Evolutionary conservation across 2,797 vertebrate species (phyloP).

Genomic region (Sorex maritimensis): DNA sequence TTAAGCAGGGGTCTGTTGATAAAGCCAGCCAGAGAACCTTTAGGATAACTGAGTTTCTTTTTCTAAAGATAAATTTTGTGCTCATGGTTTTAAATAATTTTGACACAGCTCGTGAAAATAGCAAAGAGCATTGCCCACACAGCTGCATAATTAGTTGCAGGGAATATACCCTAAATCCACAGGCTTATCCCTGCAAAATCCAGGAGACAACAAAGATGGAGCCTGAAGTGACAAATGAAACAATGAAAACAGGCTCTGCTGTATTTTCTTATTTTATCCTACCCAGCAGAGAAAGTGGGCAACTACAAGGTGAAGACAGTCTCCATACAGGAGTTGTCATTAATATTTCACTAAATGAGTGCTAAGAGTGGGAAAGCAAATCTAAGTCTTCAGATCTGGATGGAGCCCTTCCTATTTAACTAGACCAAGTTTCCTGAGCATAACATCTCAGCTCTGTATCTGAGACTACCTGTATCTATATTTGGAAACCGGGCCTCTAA

Average conservation of each 20-base stretch:
- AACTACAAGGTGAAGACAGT: rapidly evolving
- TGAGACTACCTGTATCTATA: neutral
- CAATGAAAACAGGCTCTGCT: rapidly evolving
- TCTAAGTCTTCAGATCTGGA: neutral
- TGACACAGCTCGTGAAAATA: constrained; percentile 67
- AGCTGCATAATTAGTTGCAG: constrained; percentile 32
- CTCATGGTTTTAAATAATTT: constrained; percentile 68
- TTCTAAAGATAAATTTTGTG: constrained; percentile 36
- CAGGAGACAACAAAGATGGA: neutral
- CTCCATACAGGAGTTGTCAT: neutral
- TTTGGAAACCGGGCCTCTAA: neutral
- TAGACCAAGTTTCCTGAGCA: neutral
- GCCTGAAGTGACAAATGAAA: neutral
- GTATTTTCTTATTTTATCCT: neutral
- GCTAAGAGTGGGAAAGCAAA: neutral
- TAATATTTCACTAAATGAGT: neutral
- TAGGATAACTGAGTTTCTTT: constrained; percentile 4
- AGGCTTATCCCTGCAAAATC: neutral
- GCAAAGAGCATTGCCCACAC: constrained; percentile 54
- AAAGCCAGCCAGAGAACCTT: constrained; percentile 26
- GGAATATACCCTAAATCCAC: constrained; percentile 28
- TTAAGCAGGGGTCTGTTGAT: neutral
- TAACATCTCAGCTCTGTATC: neutral
- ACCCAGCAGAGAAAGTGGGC: neutral
- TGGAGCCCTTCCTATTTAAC: neutral